Base-by-base conservation (phyloP, 2,113 vertebrate species). In the Grus americana region DNA sequence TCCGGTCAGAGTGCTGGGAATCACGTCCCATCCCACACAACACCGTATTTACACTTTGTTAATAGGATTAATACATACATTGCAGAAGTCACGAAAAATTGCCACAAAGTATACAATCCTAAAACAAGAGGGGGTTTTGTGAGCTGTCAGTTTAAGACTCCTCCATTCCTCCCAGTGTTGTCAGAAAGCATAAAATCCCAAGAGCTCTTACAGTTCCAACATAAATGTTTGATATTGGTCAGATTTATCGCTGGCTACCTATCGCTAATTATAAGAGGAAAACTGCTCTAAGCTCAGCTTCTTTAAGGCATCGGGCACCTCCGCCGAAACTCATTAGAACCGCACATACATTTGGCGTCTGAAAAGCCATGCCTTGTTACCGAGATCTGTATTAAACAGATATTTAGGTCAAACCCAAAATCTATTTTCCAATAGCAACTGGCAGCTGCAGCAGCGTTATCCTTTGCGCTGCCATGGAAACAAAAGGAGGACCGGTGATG, bases 391-490 rank as follows among this genome's bases (percentile, higher is more conserved):
- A 92, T 95, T 68, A 91, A 94, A 89, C 6, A 91, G 61, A 24
- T 61, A 95, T 95, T 94, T 91, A 96, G 89, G 95, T 95, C 95
- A 95, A 72, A 38, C 42, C 84, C 8, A 32, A 95, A 93, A 93
- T 84, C 91, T 73, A n/a, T 75, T 50, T 93, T 67, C 61, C 86
- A 78, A 42, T 52, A 92, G 86, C 95, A 94, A 42, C 70, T 19
- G 36, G 82, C 92, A 91, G 88, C 92, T 79, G 83, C 72, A 71
- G 42, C 58, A 68, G 66, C 57, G 0, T 84, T 91, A 76, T 72
- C 94, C 94, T 85, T 59, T 46, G 44, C 5, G 70, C 96, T 96
- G 86, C 93, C 96, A 96, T 92, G 93, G 95, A 92, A 97, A 95
- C 94, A 89, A 91, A 74, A 73, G 93, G 26, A 86, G 68, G 86